Percentiles rank a stretch among this genome's conserved stretches.
phyloP scores from a whole-genome alignment of 2,888 invertebrate genomes.

The Megalurothrips usitatus region DNA sequence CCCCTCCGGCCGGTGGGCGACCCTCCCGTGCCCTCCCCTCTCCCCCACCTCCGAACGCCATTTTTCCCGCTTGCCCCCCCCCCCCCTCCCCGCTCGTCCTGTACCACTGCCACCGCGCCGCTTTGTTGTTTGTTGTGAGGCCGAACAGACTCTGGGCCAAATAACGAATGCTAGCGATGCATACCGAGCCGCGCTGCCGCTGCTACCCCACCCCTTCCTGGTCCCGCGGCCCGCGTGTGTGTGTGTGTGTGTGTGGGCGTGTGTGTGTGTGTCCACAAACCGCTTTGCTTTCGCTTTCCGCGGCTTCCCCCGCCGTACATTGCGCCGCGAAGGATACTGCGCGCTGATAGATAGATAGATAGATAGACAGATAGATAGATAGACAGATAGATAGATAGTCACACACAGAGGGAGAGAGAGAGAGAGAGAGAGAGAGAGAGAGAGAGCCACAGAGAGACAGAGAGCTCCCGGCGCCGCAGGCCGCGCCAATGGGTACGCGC shows the following conservation, averaged over 20 bases:
- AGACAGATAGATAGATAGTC: background rate
- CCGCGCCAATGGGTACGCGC: too few species aligned
- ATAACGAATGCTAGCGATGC: background rate
- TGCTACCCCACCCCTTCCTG: too few species aligned
- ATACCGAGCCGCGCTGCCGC: too few species aligned
- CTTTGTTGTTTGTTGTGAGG: too few species aligned
- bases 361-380: background rate
- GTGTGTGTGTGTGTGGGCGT: background rate
- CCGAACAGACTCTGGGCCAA: background rate
- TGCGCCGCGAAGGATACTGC: background rate
- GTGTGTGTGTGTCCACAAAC: background rate
- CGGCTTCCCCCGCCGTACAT: background rate
- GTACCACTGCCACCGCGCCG: background rate
- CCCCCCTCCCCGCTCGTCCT: background rate
- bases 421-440: background rate
- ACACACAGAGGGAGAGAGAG: background rate
- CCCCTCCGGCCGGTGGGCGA: background rate
- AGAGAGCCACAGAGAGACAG: background rate
- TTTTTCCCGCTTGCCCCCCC: background rate
- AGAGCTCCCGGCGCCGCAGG: too few species aligned
- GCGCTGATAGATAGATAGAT: background rate
- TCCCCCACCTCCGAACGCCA: background rate
- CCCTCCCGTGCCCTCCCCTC: background rate
- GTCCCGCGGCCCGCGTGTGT: background rate
- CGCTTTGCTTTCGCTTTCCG: too few species aligned